phyloP scores from a whole-genome alignment of 53 echinoderm and acorn worm genomes.

The Actinopyga echinites region DNA sequence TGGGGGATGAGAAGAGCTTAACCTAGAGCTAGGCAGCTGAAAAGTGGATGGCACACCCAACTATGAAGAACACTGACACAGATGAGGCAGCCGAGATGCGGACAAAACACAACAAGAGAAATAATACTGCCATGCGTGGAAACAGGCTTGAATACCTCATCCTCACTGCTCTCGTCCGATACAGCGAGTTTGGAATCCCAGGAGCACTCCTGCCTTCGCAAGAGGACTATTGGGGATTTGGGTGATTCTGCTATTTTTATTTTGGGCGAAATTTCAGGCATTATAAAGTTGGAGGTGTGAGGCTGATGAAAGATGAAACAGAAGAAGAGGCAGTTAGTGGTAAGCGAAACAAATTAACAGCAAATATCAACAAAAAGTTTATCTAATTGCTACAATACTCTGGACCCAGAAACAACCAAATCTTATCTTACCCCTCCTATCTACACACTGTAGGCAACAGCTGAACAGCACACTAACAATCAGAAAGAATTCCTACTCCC shows the following conservation, averaged over 20 bases:
- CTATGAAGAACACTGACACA: neutral
- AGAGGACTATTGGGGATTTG: constrained; percentile 66
- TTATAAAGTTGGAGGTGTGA: constrained; percentile 1
- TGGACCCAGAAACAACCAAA: too few relatives aligned
- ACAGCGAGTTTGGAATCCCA: constrained; percentile 9
- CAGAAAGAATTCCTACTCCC: too few relatives aligned
- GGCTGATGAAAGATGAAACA: constrained; percentile 36
- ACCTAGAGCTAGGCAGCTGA: neutral
- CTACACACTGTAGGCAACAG: too few relatives aligned
- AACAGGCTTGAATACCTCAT: neutral
- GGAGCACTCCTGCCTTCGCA: constrained; percentile 52
- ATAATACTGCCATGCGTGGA: constrained; percentile 15
- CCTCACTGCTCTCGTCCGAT: constrained; percentile 17
- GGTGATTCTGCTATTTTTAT: constrained; percentile 50
- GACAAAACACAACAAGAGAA: too few relatives aligned
- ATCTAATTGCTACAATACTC: too few relatives aligned
- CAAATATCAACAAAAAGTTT: too few relatives aligned
- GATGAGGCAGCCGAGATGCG: too few relatives aligned
- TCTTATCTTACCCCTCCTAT: too few relatives aligned
- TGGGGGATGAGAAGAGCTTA: neutral
- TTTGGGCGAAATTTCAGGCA: constrained; percentile 43
- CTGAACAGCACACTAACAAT: too few relatives aligned
- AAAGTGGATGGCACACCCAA: neutral
- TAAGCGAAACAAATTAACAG: too few relatives aligned
- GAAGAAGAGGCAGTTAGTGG: neutral